Evolutionary conservation across 2,113 vertebrate genomes (phyloP), one percentile per base, ranked within the genome.

Genomic region (Symphodus melops): DNA sequence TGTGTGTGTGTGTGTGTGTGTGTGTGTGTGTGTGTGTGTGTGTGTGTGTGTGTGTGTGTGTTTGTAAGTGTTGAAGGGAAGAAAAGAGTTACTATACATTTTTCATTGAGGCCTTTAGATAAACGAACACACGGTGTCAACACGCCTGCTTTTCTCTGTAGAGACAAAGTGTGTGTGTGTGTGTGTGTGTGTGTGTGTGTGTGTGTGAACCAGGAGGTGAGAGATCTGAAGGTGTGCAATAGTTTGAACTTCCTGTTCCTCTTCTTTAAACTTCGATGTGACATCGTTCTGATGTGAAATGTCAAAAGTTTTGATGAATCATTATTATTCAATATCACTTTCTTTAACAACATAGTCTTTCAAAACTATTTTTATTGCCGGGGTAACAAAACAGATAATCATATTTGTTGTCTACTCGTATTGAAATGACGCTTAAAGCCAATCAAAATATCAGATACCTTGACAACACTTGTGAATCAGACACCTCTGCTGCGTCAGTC

Each of bases 141-240:
- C n/a, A 44, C 25, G 25, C 62, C 62, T 72, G 61, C 28, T 75
- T 78, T 68, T 56, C 42, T 11, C 52, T 58, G 68, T 16, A n/a
- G 19, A 2, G 11, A 55, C 48, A 41, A 20, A 17, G 25, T 59
- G 49, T 41, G 44, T 19, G 39, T 10, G 39, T 10, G 39, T 10
- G 39, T 10, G 39, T 1, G 37, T 1, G 37, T 1, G 37, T 1
- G 37, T 9, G 37, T 1, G 37, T 9, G 3, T 10, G 39, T 10
- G 39, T 10, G 39, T 11, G 39, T 33, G 28, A 33, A 41, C 39
- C 8, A 41, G 39, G 48, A 25, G 3, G 4, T 8, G 17, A 59
- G 20, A 59, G 5, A 56, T 16, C 19, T 21, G 16, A 1, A 6
- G 28, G 11, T 75, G 25, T 16, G 28, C 28, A 33, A 5, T 33